phyloP scores from a whole-genome alignment of 2,797 vertebrate species.

The Danio jaintianensis region DNA sequence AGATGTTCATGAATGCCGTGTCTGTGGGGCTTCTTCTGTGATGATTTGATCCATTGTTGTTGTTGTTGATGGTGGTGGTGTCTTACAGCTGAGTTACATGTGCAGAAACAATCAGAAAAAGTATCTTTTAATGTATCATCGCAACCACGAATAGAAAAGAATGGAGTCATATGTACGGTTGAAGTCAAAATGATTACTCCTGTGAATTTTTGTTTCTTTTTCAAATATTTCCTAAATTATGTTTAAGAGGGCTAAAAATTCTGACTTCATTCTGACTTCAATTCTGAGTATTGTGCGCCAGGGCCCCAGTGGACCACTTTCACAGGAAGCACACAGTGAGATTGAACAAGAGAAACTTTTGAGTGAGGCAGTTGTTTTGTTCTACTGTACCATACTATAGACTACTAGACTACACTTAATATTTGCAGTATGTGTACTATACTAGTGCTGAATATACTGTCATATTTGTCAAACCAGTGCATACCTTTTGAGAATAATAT shows the following conservation, averaged over 20 bases:
- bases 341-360: background rate
- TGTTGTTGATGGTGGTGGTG: background rate
- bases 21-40: constrained; percentile 49
- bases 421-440: no score
- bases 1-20: constrained; percentile 39
- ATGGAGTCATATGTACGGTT: background rate
- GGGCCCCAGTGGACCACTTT: background rate
- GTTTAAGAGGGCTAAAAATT: no score
- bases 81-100: background rate
- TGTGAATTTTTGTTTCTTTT: no score
- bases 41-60: constrained; percentile 62
- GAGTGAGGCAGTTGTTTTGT: no score
- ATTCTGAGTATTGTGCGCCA: background rate
- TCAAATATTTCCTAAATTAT: no score
- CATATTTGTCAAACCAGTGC: no score
- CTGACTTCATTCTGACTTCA: no score
- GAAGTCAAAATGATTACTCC: no score
- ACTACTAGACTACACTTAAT: background rate
- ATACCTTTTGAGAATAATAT: no score
- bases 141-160: constrained; percentile 5
- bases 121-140: constrained; percentile 1
- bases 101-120: constrained; percentile 23
- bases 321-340: background rate
- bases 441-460: no score
- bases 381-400: no score